These are phyloP conservation scores for Hydraecia micacea DNA, from an alignment of 2,888 invertebrate species.

Conservation along the genomic window DNA sequence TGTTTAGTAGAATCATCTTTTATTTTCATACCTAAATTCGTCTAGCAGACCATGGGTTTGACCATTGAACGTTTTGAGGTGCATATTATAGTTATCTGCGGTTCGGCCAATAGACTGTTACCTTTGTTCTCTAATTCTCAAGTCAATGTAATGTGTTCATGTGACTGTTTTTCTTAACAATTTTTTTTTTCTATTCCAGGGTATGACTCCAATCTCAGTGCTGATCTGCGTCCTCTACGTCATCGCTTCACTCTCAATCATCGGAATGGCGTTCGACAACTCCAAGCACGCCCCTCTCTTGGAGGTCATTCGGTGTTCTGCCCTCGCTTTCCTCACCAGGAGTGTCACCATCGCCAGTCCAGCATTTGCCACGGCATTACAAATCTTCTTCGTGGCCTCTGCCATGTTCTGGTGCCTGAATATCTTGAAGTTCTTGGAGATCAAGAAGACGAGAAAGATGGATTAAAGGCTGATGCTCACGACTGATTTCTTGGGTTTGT, in stretches of 20 bases:
- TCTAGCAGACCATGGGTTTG: background rate
- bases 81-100: too few relatives aligned
- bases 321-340: constrained; percentile 88
- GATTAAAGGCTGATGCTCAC: constrained; percentile 49
- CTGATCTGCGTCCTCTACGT: constrained; percentile 91
- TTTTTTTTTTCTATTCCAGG: constrained; percentile 84
- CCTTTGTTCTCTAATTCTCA: background rate
- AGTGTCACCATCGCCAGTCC: constrained; percentile 81
- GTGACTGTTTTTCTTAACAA: background rate
- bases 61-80: background rate
- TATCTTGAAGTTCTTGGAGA: constrained; percentile 90
- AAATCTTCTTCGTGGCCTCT: constrained; percentile 91
- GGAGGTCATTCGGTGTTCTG: constrained; percentile 92
- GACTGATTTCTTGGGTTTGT: constrained; percentile 47
- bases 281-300: constrained; percentile 90
- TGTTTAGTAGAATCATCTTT: too few relatives aligned
- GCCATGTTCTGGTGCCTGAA: constrained; percentile 92
- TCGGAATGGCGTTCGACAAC: constrained; percentile 93
- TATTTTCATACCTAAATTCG: too few relatives aligned
- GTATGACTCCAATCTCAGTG: constrained; percentile 91
- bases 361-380: constrained; percentile 83
- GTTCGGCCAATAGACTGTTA: background rate
- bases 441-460: constrained; percentile 80
- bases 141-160: background rate
- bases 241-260: constrained; percentile 92